Base-by-base conservation (phyloP, 2,888 invertebrate species). In the Tetanocera ferruginea region DNA sequence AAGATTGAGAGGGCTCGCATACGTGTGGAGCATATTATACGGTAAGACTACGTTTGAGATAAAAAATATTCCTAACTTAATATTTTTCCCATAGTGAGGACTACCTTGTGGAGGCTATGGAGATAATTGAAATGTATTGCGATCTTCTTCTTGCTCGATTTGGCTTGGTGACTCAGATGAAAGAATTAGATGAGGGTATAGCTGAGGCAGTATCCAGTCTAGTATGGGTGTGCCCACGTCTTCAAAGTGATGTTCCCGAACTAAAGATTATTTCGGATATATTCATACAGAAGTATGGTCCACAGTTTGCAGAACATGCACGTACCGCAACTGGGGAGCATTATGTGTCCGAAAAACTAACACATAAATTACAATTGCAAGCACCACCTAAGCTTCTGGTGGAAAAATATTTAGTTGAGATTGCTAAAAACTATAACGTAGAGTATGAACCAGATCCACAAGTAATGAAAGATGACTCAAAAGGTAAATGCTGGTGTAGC, bases 61-160 rank as follows among this genome's bases (percentile, higher is more conserved):
- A 31, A 19, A 5, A 0, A 76, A 69, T 14, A 8, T 25, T n/a
- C 1, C 5, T 5, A 23, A 43, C 25, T 11, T n/a, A n/a, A 37
- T 31, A 2, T 23, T 6, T 25, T 66, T 55, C 34, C 5, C 37
- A 31, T 76, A 94, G 99, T 66, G 98, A 99, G 91, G 99, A 99
- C 90, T 99, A 99, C 89, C 92, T 99, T 90, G 98, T 99, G 3
- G 99, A 99, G 91, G 99, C 99, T 0, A 97, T 99, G 96, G 99
- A 99, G 91, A 93, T 99, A 78, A 93, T 99, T 0, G 99, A 99
- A 91, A 99, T 99, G 98, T 99, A 98, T 88, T 99, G 99, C 90
- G 99, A 99, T 91, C 91, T 99, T 73, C 90, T 99, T 64, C 90
- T 99, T 75, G 99, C 99, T 0, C 93, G 99, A 85, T 99, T 98